These are phyloP conservation scores for Epinephelus cyanopodus DNA, from an alignment of 2,113 vertebrate genomes.

Conservation along the genomic window DNA sequence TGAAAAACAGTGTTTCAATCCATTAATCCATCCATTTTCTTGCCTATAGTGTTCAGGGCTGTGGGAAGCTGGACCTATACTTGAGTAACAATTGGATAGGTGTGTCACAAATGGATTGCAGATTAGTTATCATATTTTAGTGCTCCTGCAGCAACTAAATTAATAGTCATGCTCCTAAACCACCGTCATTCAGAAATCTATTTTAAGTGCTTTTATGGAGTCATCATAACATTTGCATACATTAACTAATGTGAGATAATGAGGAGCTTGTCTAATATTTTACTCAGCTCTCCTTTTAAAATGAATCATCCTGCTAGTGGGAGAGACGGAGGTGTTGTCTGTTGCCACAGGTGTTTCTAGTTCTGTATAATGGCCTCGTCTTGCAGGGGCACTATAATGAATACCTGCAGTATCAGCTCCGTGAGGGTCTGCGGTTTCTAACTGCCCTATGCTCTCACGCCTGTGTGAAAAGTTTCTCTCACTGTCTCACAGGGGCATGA, in stretches of 20 bases:
- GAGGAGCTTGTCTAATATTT: not conserved
- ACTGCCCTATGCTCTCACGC: not conserved
- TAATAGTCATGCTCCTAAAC: not conserved
- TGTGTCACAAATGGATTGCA: not conserved
- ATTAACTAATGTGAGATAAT: not conserved
- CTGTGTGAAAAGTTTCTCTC: constrained; percentile 6
- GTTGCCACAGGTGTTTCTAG: not conserved
- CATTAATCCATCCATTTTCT: not conserved
- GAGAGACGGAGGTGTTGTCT: not conserved
- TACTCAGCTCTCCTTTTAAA: not conserved
- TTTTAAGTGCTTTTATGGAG: constrained; percentile 8
- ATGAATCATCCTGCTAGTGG: not conserved
- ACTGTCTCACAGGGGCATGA: constrained; percentile 1
- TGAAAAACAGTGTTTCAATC: constrained; percentile 7
- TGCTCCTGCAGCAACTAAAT: not conserved
- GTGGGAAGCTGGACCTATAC: not conserved
- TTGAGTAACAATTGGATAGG: not conserved
- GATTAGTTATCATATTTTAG: constrained; percentile 4
- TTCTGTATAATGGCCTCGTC: not conserved
- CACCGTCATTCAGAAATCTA: not conserved
- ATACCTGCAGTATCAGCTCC: too few species aligned
- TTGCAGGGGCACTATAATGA: not conserved
- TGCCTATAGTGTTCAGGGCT: not conserved
- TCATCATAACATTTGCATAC: not conserved
- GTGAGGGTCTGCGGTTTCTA: not conserved